Evolutionary conservation across 1,140 invertebrate genomes (phyloP), one percentile per base, ranked within the genome.

Genomic region (Sycophila sp.): DNA sequence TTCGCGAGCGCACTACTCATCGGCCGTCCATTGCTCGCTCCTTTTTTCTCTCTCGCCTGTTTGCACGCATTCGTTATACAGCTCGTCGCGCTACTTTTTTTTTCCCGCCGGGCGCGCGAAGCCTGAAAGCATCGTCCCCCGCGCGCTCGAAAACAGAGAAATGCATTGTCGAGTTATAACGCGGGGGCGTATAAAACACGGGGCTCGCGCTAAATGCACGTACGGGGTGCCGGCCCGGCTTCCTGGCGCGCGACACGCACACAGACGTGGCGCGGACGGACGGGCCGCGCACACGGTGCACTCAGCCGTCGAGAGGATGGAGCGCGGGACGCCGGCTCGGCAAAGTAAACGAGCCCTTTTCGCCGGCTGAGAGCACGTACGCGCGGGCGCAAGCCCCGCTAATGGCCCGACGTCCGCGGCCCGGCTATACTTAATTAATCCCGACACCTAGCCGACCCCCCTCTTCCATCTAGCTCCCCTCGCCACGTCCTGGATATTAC

Each of bases 281-380:
- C 3, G 40, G 40, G 40, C 10, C 5, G n/a, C 17, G 7, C 0
- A 45, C 11, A 28, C 19, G 56, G 19, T 24, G 17, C 4, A 5
- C n/a, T 13, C 19, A 49, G 45, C 22, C 8, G 17, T 24, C 15
- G 10, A 51, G 26, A 13, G 10, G 36, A 28, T n/a, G 8, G 17
- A 17, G 51, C 4, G 34, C 58, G n/a, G n/a, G n/a, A n/a, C n/a
- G n/a, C n/a, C n/a, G n/a, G n/a, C n/a, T n/a, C n/a, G 19, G 42
- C n/a, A 45, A 40, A 63, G 63, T 53, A 63, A 71, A 71, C 64
- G 69, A 71, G 73, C 73, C 53, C 63, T 58, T 73, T 62, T 73
- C 71, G 64, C 38, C 47, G 51, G 55, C 49, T 65, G 42, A 34
- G 60, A 63, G 28, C 60, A 22, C 30, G 60, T 38, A 38, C 28